A percentile compares a stretch with the other conserved stretches of the same genome.
Evolutionary conservation across 2,797 vertebrate genomes (phyloP).

Genomic region (Setipinna tenuifilis): DNA sequence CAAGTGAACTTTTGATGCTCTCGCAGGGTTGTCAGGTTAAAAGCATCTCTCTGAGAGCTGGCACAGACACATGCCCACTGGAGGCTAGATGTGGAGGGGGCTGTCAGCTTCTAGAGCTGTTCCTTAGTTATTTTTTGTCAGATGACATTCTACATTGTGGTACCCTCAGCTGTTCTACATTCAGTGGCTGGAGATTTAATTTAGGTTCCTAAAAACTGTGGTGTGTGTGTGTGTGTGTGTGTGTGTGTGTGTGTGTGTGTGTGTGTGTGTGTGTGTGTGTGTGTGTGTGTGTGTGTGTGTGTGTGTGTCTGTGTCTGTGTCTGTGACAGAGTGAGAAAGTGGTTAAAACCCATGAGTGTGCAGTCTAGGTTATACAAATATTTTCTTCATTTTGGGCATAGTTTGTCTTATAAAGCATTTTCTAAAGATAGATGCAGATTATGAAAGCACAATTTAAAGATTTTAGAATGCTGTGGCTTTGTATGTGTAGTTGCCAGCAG

Average conservation of each 20-base stretch:
- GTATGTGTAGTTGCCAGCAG: neutral
- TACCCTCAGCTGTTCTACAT: neutral
- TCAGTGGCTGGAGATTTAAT: neutral
- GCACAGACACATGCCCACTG: neutral
- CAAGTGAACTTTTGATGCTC: neutral
- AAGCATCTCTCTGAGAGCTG: conserved; percentile 18
- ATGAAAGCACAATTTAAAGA: neutral
- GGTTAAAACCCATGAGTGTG: too few relatives aligned
- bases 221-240: neutral
- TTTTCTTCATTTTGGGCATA: too few relatives aligned
- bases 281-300: neutral
- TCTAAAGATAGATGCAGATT: neutral
- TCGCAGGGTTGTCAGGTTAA: conserved; percentile 13
- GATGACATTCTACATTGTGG: neutral
- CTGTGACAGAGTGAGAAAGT: too few relatives aligned
- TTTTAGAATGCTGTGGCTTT: neutral
- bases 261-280: neutral
- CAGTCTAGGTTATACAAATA: too few relatives aligned
- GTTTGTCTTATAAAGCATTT: neutral
- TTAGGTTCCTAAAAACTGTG: neutral
- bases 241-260: neutral
- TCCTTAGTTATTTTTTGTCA: neutral
- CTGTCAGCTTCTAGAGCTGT: neutral
- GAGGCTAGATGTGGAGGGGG: neutral
- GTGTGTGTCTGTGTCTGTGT: neutral